phyloP scores from a whole-genome alignment of 2,113 vertebrate species.

The Alaudala cheleensis region DNA sequence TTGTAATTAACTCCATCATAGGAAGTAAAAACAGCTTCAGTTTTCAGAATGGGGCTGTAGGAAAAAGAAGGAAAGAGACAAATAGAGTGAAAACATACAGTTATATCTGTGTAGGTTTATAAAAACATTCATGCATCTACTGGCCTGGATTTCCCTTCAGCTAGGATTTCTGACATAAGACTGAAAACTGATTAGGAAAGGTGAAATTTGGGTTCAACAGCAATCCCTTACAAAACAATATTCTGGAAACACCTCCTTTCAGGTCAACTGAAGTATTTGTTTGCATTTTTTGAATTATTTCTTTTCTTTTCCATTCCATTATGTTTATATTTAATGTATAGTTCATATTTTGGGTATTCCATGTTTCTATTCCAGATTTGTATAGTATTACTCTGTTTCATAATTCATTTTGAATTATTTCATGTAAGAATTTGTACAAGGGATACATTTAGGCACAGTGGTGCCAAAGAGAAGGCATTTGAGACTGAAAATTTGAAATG shows the following conservation, averaged over 20 bases:
- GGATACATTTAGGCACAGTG: background rate
- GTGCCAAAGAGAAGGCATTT: conserved; percentile 18
- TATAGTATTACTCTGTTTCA: background rate
- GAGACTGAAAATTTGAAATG: background rate
- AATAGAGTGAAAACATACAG: background rate
- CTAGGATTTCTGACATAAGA: background rate
- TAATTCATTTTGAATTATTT: conserved; percentile 1
- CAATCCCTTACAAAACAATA: background rate
- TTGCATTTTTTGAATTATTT: background rate
- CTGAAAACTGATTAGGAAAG: background rate
- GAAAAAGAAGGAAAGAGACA: background rate
- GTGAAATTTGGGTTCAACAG: background rate
- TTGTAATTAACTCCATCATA: background rate
- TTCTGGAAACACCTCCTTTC: background rate
- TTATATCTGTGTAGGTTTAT: background rate
- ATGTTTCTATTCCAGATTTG: background rate
- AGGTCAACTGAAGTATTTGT: background rate
- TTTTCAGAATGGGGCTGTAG: background rate
- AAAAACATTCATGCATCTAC: background rate
- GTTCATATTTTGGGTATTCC: background rate
- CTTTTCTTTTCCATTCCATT: background rate
- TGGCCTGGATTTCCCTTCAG: background rate
- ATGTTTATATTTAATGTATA: background rate
- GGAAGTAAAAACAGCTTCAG: background rate
- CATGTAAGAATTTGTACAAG: background rate